Base-by-base conservation (phyloP, 2,113 vertebrate species). In the Seriola aureovittata region DNA sequence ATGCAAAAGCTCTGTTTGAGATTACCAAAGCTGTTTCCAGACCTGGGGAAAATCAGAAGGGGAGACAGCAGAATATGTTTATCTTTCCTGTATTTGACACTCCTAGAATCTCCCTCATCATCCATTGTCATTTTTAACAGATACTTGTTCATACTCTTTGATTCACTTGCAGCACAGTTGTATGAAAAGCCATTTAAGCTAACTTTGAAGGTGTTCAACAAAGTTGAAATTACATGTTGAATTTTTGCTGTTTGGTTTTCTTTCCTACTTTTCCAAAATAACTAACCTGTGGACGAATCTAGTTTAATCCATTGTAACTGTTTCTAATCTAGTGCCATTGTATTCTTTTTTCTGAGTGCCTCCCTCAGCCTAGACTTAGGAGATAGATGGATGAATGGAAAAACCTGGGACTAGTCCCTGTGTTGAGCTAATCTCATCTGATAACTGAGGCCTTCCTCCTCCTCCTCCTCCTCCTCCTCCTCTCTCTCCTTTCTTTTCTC, bases 391-490 rank as follows among this genome's bases (percentile, higher is more conserved):
- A 82, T 94, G 94, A 95, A 96, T 95, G 94, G 95, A 80, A 85
- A 87, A 94, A 95, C 95, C 96, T 94, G 95, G 69, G 75, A 72
- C 81, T 73, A 78, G 85, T 84, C 81, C 88, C 94, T 95, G 91
- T 82, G 92, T 94, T 92, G 95, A 95, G 95, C 93, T 97, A 98
- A 98, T 98, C 97, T 97, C 96, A 96, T 96, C 96, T 95, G 96
- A 96, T 87, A 91, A 82, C 82, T 72, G 59, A 78, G 75, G 85
- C 75, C 89, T 68, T 78, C 82, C 85, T 75, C 82, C 69, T 77
- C 83, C 71, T 79, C 80, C 72, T 71, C 25, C 25, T 29, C 25
- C 25, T 29, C 29, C 29, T 29, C 36, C 67, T 63, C 62, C 69
- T 44, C 16, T 29, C 25, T 38, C 42, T 78, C 63, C 71, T 84